Percentiles rank a stretch among this genome's conserved stretches.
Conservation (phyloP, 2,113 vertebrate species). For the Colius striatus region DNA sequence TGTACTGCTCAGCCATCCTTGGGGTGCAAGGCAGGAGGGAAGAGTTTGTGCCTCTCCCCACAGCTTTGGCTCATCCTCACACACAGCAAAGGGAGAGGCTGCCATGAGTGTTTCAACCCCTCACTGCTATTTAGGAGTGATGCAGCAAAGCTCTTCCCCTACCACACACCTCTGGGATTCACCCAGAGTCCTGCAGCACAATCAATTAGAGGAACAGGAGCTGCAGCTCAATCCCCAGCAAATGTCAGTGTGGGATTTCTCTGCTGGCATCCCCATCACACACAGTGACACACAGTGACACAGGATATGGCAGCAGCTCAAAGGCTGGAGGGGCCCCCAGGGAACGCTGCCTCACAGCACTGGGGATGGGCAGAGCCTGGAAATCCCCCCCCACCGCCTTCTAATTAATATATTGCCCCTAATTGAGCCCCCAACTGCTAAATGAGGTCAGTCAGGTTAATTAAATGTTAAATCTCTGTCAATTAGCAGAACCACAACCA, state of each 20-base stretch:
- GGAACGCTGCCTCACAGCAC: rapidly evolving
- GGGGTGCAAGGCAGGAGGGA: too few species aligned
- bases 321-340: neutral
- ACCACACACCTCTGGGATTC: neutral
- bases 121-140: neutral
- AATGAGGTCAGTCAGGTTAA: neutral
- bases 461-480: neutral
- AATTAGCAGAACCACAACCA: neutral
- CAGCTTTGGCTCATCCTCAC: too few species aligned
- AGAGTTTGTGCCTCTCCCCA: too few species aligned
- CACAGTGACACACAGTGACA: neutral
- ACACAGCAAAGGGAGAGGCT: neutral
- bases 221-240: neutral
- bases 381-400: neutral
- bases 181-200: neutral
- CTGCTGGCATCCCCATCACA: neutral
- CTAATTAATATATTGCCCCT: neutral
- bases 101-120: neutral
- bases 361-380: neutral
- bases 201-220: neutral
- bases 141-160: too few species aligned
- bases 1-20: too few species aligned
- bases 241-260: neutral
- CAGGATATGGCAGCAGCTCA: rapidly evolving
- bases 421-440: neutral